Evolutionary conservation across 2,888 invertebrate genomes (phyloP).

Genomic region (Scaptodrosophila latifasciaeformis): DNA sequence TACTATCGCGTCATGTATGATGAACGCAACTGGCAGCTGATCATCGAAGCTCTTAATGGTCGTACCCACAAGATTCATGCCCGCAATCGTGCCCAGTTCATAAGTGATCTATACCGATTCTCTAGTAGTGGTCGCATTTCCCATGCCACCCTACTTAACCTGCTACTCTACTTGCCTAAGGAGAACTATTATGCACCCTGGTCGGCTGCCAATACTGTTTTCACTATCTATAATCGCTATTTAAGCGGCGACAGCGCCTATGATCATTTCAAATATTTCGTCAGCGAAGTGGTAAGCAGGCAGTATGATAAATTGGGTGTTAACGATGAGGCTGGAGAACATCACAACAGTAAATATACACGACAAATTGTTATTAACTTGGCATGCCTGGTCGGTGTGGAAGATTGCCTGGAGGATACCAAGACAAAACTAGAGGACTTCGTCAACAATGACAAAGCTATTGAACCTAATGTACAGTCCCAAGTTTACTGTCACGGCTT

Average conservation of each 20-base stretch:
- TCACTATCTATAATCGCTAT: slow-evolving; percentile 57
- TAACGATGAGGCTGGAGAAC: slow-evolving; percentile 61
- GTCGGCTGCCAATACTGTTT: slow-evolving; percentile 56
- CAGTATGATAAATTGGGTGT: slow-evolving; percentile 68
- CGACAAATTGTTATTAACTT: slow-evolving; percentile 67
- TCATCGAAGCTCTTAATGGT: slow-evolving; percentile 79
- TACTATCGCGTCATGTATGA: slow-evolving; percentile 85
- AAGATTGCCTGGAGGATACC: slow-evolving; percentile 64
- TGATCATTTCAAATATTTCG: slow-evolving; percentile 48
- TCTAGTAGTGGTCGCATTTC: slow-evolving; percentile 48
- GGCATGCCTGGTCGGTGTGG: slow-evolving; percentile 66
- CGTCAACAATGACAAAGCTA: slow-evolving; percentile 38
- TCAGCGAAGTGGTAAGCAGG: slow-evolving; percentile 49
- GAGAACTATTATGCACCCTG: slow-evolving; percentile 73
- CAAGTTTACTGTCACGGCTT: slow-evolving; percentile 74
- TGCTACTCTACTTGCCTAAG: slow-evolving; percentile 65
- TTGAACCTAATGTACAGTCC: slow-evolving; percentile 70
- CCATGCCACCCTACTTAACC: slow-evolving; percentile 53
- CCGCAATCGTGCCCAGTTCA: slow-evolving; percentile 88
- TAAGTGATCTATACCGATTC: slow-evolving; percentile 83
- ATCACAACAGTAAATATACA: slow-evolving; percentile 63
- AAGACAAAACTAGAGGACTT: slow-evolving; percentile 52
- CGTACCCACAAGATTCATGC: slow-evolving; percentile 81
- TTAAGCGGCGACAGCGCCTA: slow-evolving; percentile 61
- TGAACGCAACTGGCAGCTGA: slow-evolving; percentile 79